These are phyloP conservation scores for Xenopus borealis DNA, from an alignment of 2,113 vertebrate genomes.

Conservation along the genomic window DNA sequence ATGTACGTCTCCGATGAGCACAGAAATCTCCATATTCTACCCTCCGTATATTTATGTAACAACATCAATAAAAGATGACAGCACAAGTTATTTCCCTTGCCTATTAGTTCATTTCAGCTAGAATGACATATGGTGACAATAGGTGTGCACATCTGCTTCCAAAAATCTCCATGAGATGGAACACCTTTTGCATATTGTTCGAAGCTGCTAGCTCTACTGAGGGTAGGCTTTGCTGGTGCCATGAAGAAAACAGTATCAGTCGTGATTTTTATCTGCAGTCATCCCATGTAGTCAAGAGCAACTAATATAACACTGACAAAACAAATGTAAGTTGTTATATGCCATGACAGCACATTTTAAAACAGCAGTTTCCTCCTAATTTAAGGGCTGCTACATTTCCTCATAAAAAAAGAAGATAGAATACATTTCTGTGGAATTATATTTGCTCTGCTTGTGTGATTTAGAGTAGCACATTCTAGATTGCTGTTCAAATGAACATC, in stretches of 20 bases:
- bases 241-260: too few species aligned
- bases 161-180: slow-evolving; percentile 24
- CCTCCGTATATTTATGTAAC: slow-evolving; percentile 32
- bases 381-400: too few species aligned
- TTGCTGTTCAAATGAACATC: too few species aligned
- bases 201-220: slow-evolving; percentile 23
- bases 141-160: slow-evolving; percentile 43
- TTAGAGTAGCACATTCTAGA: too few species aligned
- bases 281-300: slow-evolving; percentile 22
- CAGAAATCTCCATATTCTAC: slow-evolving; percentile 18
- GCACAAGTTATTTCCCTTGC: slow-evolving; percentile 35
- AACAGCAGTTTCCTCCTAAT: too few species aligned
- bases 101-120: slow-evolving; percentile 42
- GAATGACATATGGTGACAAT: slow-evolving; percentile 46
- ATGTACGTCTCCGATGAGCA: background rate
- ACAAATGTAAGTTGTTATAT: slow-evolving; percentile 17
- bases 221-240: background rate
- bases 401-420: background rate
- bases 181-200: slow-evolving; percentile 28
- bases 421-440: background rate
- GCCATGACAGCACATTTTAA: too few species aligned
- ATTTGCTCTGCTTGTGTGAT: background rate
- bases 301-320: background rate
- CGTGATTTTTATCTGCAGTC: too few species aligned
- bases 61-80: slow-evolving; percentile 42